Conservation (phyloP, 2,888 invertebrate genomes). For the Margaritifera margaritifera region DNA sequence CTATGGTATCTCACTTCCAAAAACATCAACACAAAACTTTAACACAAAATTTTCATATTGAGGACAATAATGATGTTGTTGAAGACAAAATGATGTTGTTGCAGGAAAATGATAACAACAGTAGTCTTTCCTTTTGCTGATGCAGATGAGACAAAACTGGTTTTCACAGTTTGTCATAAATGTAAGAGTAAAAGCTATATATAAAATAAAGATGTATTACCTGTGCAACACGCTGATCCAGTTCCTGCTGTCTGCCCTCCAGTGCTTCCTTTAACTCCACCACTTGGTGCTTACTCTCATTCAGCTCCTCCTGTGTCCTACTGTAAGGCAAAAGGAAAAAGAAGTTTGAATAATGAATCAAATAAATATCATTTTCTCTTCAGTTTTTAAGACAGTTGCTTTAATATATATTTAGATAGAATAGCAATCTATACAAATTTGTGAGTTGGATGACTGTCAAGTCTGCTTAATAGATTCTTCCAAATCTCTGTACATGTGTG, state of each 20-base stretch:
- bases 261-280: constrained; percentile 44
- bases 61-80: too few relatives aligned
- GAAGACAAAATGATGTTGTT: too few relatives aligned
- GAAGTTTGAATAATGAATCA: background rate
- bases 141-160: too few relatives aligned
- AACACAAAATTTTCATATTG: too few relatives aligned
- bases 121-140: too few relatives aligned
- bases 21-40: too few relatives aligned
- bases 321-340: constrained; percentile 25
- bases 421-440: too few relatives aligned
- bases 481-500: too few relatives aligned
- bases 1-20: too few relatives aligned
- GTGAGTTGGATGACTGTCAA: too few relatives aligned
- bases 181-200: background rate
- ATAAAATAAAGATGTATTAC: constrained; percentile 26
- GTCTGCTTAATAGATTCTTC: too few relatives aligned
- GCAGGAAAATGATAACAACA: too few relatives aligned
- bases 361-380: background rate
- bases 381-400: background rate
- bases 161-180: background rate
- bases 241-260: constrained; percentile 56
- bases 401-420: background rate
- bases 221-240: constrained; percentile 59
- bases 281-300: constrained; percentile 43
- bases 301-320: constrained; percentile 57